Evolutionary conservation across 2,888 invertebrate species (phyloP).

Genomic region (Eugnorisma glareosa): DNA sequence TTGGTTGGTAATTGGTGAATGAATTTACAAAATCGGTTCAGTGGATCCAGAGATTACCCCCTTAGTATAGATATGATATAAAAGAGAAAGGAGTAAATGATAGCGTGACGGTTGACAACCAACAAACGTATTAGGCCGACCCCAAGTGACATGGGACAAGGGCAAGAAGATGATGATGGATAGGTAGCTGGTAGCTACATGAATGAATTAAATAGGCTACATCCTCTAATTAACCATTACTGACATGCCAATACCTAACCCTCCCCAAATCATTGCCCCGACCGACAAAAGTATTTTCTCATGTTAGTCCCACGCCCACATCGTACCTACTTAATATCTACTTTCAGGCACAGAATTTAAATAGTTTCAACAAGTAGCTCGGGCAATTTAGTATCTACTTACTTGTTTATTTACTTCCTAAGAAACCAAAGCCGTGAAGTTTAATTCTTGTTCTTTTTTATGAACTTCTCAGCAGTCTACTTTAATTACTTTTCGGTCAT

Average conservation of each 20-base stretch:
- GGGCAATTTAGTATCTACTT: not conserved
- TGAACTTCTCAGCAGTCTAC: constrained; percentile 20
- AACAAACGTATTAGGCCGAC: no score
- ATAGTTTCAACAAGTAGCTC: not conserved
- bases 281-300: not conserved
- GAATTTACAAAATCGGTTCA: no score
- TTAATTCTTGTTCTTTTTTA: constrained; percentile 23
- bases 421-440: constrained; percentile 24
- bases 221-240: not conserved
- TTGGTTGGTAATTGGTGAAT: no score
- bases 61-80: no score
- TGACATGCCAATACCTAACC: not conserved
- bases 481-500: constrained; percentile 29
- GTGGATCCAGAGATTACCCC: no score
- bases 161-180: not conserved
- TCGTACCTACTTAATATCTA: not conserved
- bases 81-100: not conserved
- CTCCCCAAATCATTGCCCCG: not conserved
- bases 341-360: not conserved
- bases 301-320: not conserved
- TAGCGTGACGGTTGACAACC: no score
- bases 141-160: no score
- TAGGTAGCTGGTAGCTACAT: not conserved
- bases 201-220: not conserved
- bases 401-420: constrained; percentile 18